These are phyloP conservation scores for Akabosia matsudoensis DNA, from an alignment of 1,140 invertebrate genomes.

Conservation along the genomic window DNA sequence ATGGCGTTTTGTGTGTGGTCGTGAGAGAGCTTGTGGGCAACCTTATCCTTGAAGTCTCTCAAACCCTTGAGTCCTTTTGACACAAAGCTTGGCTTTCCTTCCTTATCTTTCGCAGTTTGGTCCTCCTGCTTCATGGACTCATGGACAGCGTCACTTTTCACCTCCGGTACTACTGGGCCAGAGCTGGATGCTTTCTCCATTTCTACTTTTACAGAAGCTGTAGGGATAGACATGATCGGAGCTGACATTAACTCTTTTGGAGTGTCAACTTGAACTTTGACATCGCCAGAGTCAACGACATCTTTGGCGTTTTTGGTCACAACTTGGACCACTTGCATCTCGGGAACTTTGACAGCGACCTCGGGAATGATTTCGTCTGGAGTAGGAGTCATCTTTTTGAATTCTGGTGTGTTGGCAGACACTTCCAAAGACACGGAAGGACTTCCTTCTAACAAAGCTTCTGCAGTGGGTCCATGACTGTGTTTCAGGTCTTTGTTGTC, in stretches of 20 bases:
- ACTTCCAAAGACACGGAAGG: constrained; percentile 14
- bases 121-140: not conserved
- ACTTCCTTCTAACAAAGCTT: not conserved
- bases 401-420: constrained; percentile 27
- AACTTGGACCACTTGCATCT: not conserved
- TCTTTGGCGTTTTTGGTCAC: not conserved
- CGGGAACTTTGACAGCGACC: constrained; percentile 1
- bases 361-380: constrained; percentile 15
- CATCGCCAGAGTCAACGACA: constrained; percentile 3
- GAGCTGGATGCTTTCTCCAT: not conserved
- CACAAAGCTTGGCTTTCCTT: constrained; percentile 31
- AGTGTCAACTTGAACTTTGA: not conserved
- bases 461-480: constrained; percentile 8
- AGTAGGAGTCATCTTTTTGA: constrained; percentile 25
- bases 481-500: constrained; percentile 21
- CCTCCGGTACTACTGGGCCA: too few species aligned
- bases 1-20: constrained; percentile 45
- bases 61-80: constrained; percentile 44
- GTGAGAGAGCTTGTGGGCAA: constrained; percentile 42
- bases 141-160: too few species aligned
- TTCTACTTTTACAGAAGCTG: constrained; percentile 22
- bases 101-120: constrained; percentile 17
- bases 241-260: constrained; percentile 11
- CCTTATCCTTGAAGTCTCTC: constrained; percentile 51
- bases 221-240: not conserved